phyloP scores from a whole-genome alignment of 2,888 invertebrate species.

The Thereva nobilitata region DNA sequence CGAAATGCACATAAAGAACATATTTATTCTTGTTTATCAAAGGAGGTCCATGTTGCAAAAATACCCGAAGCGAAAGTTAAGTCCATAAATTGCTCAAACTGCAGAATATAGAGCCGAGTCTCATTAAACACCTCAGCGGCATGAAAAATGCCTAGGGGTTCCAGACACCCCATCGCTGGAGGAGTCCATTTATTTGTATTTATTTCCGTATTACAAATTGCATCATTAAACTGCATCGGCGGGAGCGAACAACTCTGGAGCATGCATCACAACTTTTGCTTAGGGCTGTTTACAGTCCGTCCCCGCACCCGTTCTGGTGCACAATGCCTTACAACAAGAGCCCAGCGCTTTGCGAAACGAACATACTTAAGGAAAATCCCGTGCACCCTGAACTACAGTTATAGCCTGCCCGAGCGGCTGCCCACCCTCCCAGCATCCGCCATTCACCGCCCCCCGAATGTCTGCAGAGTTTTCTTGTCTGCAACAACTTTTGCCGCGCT shows the following conservation, averaged over 20 bases:
- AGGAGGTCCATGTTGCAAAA: too few relatives aligned
- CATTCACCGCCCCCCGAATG: constrained; percentile 18
- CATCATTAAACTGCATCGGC: constrained; percentile 41
- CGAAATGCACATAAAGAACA: too few relatives aligned
- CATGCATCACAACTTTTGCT: constrained; percentile 38
- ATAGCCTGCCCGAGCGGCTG: constrained; percentile 11
- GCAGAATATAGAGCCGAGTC: too few relatives aligned
- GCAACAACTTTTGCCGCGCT: constrained; percentile 35
- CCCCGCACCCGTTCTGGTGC: neutral
- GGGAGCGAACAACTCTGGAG: constrained; percentile 34
- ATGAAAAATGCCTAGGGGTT: neutral
- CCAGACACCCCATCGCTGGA: constrained; percentile 1
- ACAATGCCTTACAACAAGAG: constrained; percentile 22
- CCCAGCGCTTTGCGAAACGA: constrained; percentile 6
- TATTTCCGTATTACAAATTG: constrained; percentile 43
- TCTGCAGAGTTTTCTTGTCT: constrained; percentile 27
- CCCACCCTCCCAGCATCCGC: constrained; percentile 15
- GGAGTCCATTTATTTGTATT: constrained; percentile 38
- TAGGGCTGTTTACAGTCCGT: neutral
- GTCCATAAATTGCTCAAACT: too few relatives aligned
- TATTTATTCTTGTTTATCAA: too few relatives aligned
- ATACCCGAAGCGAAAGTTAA: too few relatives aligned
- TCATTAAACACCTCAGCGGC: neutral
- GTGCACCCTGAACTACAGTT: constrained; percentile 18
- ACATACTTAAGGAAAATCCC: constrained; percentile 31